phyloP scores from a whole-genome alignment of 2,113 vertebrate genomes.

The Oreochromis niloticus region DNA sequence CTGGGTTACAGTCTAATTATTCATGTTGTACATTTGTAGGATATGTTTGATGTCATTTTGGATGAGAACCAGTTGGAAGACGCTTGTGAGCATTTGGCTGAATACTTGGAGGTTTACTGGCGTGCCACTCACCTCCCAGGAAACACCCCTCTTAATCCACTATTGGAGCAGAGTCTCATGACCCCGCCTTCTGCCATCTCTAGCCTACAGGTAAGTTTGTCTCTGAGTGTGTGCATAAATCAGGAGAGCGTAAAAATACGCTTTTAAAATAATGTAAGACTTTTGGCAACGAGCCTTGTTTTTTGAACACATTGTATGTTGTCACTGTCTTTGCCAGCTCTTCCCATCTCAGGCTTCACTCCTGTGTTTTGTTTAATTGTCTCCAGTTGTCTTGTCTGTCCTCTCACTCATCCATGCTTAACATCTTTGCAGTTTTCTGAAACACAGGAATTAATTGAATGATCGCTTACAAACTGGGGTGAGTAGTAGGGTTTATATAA shows the following conservation, averaged over 20 bases:
- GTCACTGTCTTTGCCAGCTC: slow-evolving; percentile 44
- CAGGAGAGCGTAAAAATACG: neutral
- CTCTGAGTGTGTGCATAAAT: neutral
- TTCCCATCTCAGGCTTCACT: slow-evolving; percentile 46
- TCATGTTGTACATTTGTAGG: slow-evolving; percentile 62
- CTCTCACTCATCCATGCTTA: slow-evolving; percentile 71
- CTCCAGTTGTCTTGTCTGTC: slow-evolving; percentile 61
- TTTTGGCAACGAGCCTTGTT: neutral
- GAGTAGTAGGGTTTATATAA: slow-evolving; percentile 71
- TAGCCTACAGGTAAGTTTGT: slow-evolving; percentile 81
- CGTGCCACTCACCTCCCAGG: slow-evolving; percentile 86
- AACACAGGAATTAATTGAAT: slow-evolving; percentile 82
- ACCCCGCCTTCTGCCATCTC: slow-evolving; percentile 83
- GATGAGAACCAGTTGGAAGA: slow-evolving; percentile 96
- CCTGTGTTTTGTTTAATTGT: slow-evolving; percentile 47
- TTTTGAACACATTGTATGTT: slow-evolving; percentile 38
- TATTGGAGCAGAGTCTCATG: slow-evolving; percentile 75
- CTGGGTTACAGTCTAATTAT: neutral
- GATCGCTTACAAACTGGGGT: slow-evolving; percentile 70
- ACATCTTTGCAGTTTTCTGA: slow-evolving; percentile 79
- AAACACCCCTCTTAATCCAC: slow-evolving; percentile 70
- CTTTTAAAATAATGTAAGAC: neutral
- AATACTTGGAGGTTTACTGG: slow-evolving; percentile 95
- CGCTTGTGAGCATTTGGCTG: slow-evolving; percentile 89
- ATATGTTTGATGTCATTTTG: slow-evolving; percentile 93